Evolutionary conservation across 2,888 invertebrate species (phyloP), one percentile per base, ranked within the genome.

Genomic region (Morpho achilles): DNA sequence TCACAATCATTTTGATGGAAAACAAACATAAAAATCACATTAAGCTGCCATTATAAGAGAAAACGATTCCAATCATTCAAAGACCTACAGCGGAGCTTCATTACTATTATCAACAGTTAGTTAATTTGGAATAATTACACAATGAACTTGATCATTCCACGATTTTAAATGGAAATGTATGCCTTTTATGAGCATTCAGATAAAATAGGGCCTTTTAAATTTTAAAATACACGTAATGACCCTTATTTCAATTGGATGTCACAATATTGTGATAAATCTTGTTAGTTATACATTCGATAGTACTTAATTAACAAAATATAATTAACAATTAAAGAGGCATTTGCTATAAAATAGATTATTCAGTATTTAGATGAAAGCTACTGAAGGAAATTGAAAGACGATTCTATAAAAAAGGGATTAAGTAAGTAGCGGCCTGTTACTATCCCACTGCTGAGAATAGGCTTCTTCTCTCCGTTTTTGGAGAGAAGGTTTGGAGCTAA

Each of bases 81-180:
- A 57, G 59, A 63, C 63, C 59, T 63, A 61, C 63, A 63, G 61
- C 63, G 22, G 59, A 50, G 53, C 7, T 46, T 43, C 59, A 59
- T 63, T 59, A 63, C 50, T 49, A 61, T 59, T 61, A 63, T 63
- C 63, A 56, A 46, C 41, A 47, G 59, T 57, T 56, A 50, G 61
- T 61, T 50, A 48, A 59, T 57, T 59, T 54, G 46, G 49, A 61
- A 61, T 63, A 61, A 59, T 58, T 61, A 61, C 59, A 56, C 54
- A 50, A 55, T 54, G 45, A 54, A 41, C 46, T 47, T 46, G 49
- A 57, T 61, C 58, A 53, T 45, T 22, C 53, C 45, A 32, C 53
- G 49, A 56, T 42, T 53, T 58, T 51, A 22, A 60, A 60, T 60
- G 56, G 48, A 58, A 59, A 63, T 58, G 45, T 39, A 48, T 9